These are phyloP conservation scores for Chrysolina oricalcia DNA, from an alignment of 2,888 invertebrate species.

Conservation along the genomic window DNA sequence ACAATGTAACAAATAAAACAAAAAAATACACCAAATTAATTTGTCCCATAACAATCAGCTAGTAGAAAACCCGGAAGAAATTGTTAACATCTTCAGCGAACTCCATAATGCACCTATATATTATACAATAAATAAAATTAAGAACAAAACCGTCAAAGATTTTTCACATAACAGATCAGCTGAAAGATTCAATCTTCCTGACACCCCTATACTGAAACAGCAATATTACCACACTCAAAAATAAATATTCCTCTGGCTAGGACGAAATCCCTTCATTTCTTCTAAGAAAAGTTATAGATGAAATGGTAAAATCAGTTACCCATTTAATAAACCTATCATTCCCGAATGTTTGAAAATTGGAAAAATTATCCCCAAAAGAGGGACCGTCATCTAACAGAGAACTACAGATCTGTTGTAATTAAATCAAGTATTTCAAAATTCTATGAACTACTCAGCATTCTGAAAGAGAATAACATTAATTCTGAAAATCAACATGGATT, in stretches of 20 bases:
- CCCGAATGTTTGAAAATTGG: neutral
- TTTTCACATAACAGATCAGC: conserved; percentile 17
- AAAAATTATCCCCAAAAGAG: no score
- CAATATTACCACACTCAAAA: no score
- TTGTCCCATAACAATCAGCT: neutral
- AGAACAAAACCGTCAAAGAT: conserved; percentile 11
- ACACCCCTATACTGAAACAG: neutral
- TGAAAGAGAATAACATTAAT: conserved; percentile 6
- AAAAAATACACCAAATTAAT: neutral
- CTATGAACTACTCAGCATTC: conserved; percentile 5
- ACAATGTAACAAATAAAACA: neutral
- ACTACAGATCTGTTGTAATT: conserved; percentile 21
- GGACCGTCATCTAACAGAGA: conserved; percentile 6
- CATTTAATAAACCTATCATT: conserved; percentile 17
- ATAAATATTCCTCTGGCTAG: neutral
- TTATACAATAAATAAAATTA: conserved; percentile 19
- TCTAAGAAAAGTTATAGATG: conserved; percentile 1
- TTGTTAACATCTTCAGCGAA: conserved; percentile 4
- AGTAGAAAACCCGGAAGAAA: conserved; percentile 1
- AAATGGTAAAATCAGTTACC: conserved; percentile 14
- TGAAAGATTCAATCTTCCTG: conserved; percentile 14
- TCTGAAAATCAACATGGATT: conserved; percentile 19
- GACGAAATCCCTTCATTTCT: conserved; percentile 15
- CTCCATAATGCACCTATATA: conserved; percentile 12
- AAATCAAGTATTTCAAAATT: conserved; percentile 11